Conservation (phyloP, 2,888 invertebrate species). For the Portevinia maculata region DNA sequence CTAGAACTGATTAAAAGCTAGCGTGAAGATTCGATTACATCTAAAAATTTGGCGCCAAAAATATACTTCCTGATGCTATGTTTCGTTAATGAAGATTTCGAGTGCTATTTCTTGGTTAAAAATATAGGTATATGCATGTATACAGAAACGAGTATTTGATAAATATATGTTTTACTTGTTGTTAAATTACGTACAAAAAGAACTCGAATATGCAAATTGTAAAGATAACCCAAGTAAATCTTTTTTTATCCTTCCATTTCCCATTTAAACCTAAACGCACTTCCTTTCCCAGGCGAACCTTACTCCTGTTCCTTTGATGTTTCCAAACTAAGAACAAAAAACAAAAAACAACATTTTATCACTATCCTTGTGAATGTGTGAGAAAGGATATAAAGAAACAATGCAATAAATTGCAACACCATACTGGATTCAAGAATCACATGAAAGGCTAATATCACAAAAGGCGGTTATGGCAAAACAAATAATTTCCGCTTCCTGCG, state of each 20-base stretch:
- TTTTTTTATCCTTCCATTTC: background rate
- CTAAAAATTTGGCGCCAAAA: too few species aligned
- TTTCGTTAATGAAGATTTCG: too few species aligned
- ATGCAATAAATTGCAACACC: constrained; percentile 41
- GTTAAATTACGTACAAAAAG: too few species aligned
- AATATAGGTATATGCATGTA: too few species aligned
- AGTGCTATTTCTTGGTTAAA: too few species aligned
- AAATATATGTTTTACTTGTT: too few species aligned
- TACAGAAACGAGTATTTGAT: too few species aligned
- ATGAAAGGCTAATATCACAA: constrained; percentile 37
- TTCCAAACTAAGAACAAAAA: constrained; percentile 30
- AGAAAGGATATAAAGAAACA: constrained; percentile 66
- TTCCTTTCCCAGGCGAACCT: constrained; percentile 58
- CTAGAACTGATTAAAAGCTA: too few species aligned
- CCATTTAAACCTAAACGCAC: constrained; percentile 4
- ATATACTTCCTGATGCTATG: too few species aligned
- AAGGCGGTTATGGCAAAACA: constrained; percentile 52
- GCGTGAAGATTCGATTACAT: too few species aligned
- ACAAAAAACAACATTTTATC: constrained; percentile 12
- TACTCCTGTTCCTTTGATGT: constrained; percentile 56
- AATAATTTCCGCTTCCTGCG: constrained; percentile 71
- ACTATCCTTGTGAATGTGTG: constrained; percentile 11
- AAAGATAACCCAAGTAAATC: background rate
- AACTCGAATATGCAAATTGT: background rate
- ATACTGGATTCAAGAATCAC: constrained; percentile 54